Percentiles rank a stretch among this genome's conserved stretches.
Conservation (phyloP, 2,888 invertebrate species). For the Microctonus aethiopoides region DNA sequence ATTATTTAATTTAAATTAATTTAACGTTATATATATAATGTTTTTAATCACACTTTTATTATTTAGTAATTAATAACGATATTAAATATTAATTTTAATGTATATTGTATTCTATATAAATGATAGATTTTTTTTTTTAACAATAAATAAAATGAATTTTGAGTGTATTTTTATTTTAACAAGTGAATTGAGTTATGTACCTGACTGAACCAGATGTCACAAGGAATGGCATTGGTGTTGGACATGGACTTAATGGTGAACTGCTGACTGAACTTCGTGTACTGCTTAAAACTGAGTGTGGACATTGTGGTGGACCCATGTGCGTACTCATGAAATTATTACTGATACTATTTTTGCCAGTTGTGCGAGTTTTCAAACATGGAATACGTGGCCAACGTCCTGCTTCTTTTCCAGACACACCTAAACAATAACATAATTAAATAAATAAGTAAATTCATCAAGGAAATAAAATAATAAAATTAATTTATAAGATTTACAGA, state of each 20-base stretch:
- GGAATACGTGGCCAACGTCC: slow-evolving; percentile 61
- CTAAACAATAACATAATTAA: slow-evolving; percentile 19
- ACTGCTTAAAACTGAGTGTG: slow-evolving; percentile 78
- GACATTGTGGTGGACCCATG: slow-evolving; percentile 76
- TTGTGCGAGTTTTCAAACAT: slow-evolving; percentile 54
- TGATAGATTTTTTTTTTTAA: too few relatives aligned
- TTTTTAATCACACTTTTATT: too few relatives aligned
- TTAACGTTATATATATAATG: too few relatives aligned
- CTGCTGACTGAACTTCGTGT: slow-evolving; percentile 75
- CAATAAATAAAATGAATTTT: too few relatives aligned
- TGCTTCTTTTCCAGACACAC: slow-evolving; percentile 53
- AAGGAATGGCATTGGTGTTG: slow-evolving; percentile 80
- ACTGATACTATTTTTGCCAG: slow-evolving; percentile 55
- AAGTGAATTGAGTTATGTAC: slow-evolving; percentile 64
- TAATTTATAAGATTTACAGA: too few relatives aligned
- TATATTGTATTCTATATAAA: too few relatives aligned
- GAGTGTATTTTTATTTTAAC: not conserved
- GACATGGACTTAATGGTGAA: slow-evolving; percentile 76
- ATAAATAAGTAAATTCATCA: too few relatives aligned
- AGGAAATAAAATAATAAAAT: too few relatives aligned
- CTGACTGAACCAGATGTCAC: slow-evolving; percentile 79
- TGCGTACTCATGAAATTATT: slow-evolving; percentile 60
- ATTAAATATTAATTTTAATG: too few relatives aligned
- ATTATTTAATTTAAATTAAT: too few relatives aligned
- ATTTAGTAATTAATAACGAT: too few relatives aligned